A percentile compares a stretch with the other conserved stretches of the same genome.
Conservation (phyloP, 2,797 vertebrate genomes). For the Sebastes matsubarae region DNA sequence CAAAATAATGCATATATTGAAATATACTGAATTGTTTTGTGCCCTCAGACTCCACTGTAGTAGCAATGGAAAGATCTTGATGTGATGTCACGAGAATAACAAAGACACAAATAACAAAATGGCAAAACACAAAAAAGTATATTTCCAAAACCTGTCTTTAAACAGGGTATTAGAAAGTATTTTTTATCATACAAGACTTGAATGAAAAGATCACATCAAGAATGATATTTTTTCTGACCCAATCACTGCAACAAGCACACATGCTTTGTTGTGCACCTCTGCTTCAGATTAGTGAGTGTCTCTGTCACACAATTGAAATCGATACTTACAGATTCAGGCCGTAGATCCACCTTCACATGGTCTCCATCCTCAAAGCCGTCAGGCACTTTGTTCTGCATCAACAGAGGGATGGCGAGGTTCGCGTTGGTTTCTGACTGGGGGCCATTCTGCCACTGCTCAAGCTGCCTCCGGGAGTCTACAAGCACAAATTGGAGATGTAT, state of each 20-base stretch:
- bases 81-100: neutral
- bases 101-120: neutral
- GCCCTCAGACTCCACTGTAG: neutral
- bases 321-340: conserved; percentile 84
- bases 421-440: conserved; percentile 62
- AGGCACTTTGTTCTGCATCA: conserved; percentile 86
- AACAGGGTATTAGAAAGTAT: neutral
- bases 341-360: conserved; percentile 81
- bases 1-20: neutral
- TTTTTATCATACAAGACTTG: neutral
- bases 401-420: conserved; percentile 81
- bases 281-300: neutral
- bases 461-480: conserved; percentile 83
- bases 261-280: neutral
- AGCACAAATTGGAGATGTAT: neutral
- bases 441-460: conserved; percentile 81
- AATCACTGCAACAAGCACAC: neutral
- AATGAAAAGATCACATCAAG: neutral
- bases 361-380: conserved; percentile 86
- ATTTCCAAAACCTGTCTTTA: neutral
- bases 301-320: neutral
- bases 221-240: neutral
- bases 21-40: neutral
- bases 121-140: too few species aligned
- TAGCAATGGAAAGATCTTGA: neutral